Percentiles rank a stretch among this genome's conserved stretches.
Evolutionary conservation across 1,140 invertebrate species (phyloP).

Genomic region (Micrasema longulum): DNA sequence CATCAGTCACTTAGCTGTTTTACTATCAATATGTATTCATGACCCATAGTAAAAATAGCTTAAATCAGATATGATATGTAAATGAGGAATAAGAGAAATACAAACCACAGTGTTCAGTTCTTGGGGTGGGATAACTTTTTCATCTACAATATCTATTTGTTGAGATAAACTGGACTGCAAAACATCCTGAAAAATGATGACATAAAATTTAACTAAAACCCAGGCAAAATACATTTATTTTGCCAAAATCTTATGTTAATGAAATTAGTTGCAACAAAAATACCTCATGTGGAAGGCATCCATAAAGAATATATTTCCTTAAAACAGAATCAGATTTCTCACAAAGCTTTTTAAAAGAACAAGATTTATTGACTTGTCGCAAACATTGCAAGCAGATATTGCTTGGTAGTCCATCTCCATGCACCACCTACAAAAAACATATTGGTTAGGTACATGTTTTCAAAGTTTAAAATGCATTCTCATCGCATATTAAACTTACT

Average conservation of each 20-base stretch:
- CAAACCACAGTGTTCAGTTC: background rate
- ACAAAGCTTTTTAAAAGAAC: constrained; percentile 49
- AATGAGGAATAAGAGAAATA: no score
- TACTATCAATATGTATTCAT: no score
- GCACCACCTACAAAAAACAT: constrained; percentile 38
- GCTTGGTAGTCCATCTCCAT: constrained; percentile 46
- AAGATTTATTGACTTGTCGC: constrained; percentile 42
- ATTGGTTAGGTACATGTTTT: no score
- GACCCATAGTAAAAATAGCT: no score
- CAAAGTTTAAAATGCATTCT: no score
- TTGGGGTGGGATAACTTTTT: background rate
- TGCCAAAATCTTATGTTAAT: no score
- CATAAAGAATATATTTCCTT: constrained; percentile 43
- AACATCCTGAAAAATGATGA: constrained; percentile 8
- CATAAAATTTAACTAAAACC: no score
- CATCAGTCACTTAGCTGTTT: no score
- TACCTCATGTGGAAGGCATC: constrained; percentile 45
- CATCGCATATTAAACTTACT: constrained; percentile 9
- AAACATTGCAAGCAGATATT: constrained; percentile 48
- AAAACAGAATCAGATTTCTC: constrained; percentile 50
- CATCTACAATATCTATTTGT: constrained; percentile 3
- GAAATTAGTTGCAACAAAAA: background rate
- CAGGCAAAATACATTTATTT: no score
- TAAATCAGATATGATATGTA: no score
- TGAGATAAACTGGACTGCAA: background rate